phyloP scores from a whole-genome alignment of 2,888 invertebrate genomes.

The Brenthis ino region DNA sequence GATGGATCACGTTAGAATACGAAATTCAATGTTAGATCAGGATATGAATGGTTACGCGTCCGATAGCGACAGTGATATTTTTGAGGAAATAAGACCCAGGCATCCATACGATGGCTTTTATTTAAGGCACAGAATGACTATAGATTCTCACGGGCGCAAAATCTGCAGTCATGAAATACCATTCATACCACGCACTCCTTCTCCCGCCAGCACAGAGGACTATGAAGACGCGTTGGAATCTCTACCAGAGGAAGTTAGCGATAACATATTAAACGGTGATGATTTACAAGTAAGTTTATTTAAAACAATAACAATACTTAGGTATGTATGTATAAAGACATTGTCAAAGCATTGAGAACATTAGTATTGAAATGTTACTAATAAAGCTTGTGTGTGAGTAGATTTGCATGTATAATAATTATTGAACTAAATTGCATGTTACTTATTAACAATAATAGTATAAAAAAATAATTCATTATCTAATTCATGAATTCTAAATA shows the following conservation, averaged over 20 bases:
- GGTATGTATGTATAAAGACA: slow-evolving; percentile 40
- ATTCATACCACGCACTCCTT: slow-evolving; percentile 56
- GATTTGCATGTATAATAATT: slow-evolving; percentile 15
- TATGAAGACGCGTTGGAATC: slow-evolving; percentile 47
- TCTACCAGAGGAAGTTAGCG: slow-evolving; percentile 33
- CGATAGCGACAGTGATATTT: slow-evolving; percentile 57
- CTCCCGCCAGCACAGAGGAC: slow-evolving; percentile 55
- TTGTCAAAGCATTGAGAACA: slow-evolving; percentile 29
- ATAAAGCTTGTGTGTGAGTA: slow-evolving; percentile 20
- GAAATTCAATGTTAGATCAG: slow-evolving; percentile 44
- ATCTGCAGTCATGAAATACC: slow-evolving; percentile 74
- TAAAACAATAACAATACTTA: slow-evolving; percentile 33
- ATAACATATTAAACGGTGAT: slow-evolving; percentile 45
- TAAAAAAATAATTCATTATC: slow-evolving; percentile 6
- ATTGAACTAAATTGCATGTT: slow-evolving; percentile 48
- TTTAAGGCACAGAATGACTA: slow-evolving; percentile 66
- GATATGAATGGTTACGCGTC: slow-evolving; percentile 58
- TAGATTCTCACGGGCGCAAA: slow-evolving; percentile 69
- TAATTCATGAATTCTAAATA: not conserved
- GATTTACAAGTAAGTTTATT: slow-evolving; percentile 66
- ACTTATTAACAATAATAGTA: slow-evolving; percentile 29
- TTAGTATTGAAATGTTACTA: slow-evolving; percentile 3
- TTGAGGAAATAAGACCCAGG: slow-evolving; percentile 64
- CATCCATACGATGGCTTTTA: slow-evolving; percentile 79
- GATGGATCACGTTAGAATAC: slow-evolving; percentile 50